These are phyloP conservation scores for Sorex maritimensis DNA, from an alignment of 2,797 vertebrate genomes.

Conservation along the genomic window DNA sequence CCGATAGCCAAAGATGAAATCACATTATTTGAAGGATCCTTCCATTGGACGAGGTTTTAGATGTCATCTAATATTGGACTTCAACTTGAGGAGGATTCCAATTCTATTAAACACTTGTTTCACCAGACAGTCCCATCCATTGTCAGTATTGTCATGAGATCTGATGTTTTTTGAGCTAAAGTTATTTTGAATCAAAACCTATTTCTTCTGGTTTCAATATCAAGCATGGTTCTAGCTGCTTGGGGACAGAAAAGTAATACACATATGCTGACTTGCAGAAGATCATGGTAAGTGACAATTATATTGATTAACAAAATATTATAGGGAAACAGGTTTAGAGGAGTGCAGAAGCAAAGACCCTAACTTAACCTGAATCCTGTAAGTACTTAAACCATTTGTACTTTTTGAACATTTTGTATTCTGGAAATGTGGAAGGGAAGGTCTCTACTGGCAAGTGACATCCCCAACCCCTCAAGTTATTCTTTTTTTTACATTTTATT, in stretches of 20 bases:
- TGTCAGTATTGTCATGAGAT: neutral
- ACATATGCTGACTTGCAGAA: accelerated
- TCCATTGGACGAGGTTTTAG: neutral
- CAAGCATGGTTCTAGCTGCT: neutral
- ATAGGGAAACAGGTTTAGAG: accelerated
- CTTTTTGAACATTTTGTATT: neutral
- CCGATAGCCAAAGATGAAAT: neutral
- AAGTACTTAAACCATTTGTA: neutral
- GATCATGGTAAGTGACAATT: neutral
- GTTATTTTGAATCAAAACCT: neutral
- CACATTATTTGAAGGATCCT: neutral
- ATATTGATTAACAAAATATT: neutral
- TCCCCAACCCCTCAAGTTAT: too few relatives aligned
- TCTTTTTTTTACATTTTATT: too few relatives aligned
- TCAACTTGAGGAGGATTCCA: neutral
- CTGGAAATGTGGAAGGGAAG: neutral
- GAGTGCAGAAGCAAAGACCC: neutral
- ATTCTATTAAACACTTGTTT: neutral
- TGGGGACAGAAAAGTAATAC: neutral
- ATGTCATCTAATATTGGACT: neutral
- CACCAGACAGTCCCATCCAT: neutral
- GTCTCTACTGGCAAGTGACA: too few relatives aligned
- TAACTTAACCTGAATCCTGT: neutral
- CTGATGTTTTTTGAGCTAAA: conserved; percentile 31
- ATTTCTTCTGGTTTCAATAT: neutral